Percentiles rank a stretch among this genome's conserved stretches.
Evolutionary conservation across 2,113 vertebrate species (phyloP).

Genomic region (Gulo gulo): DNA sequence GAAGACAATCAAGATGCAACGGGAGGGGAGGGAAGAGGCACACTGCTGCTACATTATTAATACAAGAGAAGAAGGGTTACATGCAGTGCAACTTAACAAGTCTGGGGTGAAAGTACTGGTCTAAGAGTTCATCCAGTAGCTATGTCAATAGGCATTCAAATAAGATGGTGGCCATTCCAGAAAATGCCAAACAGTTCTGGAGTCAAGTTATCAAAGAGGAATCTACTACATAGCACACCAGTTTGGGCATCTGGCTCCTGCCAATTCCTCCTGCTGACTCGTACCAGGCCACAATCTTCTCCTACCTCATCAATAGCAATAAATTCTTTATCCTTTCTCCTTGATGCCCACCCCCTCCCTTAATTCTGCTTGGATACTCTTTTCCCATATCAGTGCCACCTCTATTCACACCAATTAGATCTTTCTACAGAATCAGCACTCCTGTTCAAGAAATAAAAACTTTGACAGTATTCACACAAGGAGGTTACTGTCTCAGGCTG

Average conservation of each 20-base stretch:
- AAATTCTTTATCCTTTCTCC: not conserved
- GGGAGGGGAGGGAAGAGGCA: not conserved
- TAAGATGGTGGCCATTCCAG: not conserved
- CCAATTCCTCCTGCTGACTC: not conserved
- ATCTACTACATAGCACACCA: not conserved
- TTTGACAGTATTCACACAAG: slow-evolving; percentile 58
- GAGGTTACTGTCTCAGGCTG: not conserved
- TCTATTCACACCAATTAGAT: slow-evolving; percentile 55
- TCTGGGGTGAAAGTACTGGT: not conserved
- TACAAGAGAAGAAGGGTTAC: not conserved
- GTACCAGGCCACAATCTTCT: not conserved
- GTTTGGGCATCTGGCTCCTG: not conserved
- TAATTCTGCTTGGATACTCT: slow-evolving; percentile 40
- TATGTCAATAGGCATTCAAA: not conserved
- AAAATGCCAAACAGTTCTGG: not conserved
- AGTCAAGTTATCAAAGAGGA: not conserved
- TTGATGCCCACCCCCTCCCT: not conserved
- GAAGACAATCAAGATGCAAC: slow-evolving; percentile 6
- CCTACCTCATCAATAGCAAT: not conserved
- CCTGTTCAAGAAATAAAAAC: slow-evolving; percentile 64
- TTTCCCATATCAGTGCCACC: slow-evolving; percentile 34
- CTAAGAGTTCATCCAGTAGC: not conserved
- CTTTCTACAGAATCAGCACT: slow-evolving; percentile 60
- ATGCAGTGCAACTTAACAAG: not conserved
- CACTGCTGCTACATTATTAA: not conserved